Base-by-base conservation (phyloP, 2,113 vertebrate species). In the Notothenia rossii region DNA sequence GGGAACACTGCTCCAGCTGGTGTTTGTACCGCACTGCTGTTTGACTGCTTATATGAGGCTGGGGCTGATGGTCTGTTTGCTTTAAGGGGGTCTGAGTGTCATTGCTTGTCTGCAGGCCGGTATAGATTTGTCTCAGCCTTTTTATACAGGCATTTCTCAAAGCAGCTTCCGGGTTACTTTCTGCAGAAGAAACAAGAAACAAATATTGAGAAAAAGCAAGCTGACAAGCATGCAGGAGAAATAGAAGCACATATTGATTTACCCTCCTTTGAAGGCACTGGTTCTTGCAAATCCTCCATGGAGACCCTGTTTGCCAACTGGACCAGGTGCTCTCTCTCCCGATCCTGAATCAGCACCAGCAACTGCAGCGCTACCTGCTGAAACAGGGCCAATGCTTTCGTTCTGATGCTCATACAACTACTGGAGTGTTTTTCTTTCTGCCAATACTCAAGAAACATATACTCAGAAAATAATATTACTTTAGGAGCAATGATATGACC, bases 341-440 rank as follows among this genome's bases (percentile, higher is more conserved):
- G 76, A 63, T 95, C 93, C 83, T 95, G 94, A 89, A 77, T 90
- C 81, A 90, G 75, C 76, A 95, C 87, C 74, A 96, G 56, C 69
- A 75, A 45, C 84, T 94, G 91, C 72, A 95, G 86, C 78, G 90
- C 53, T 1, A 89, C 79, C 90, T 94, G 91, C 60, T 79, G 70
- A 33, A 72, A 87, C 68, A 51, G 62, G 2, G 61, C 29, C 50
- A 85, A 53, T 64, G 15, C 17, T 77, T 43, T 68, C 68, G 9
- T 48, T 76, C 56, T n/a, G 48, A 51, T 56, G 5, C 46, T 72
- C 29, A 43, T 62, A 17, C 80, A 70, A 43, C 15, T 7, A 29
- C 64, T 33, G n/a, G 9, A 29, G 29, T 49, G n/a, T 36, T 10
- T 51, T 15, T 4, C 20, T 62, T 72, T 77, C 45, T 20, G 11